A percentile compares a stretch with the other conserved stretches of the same genome.
phyloP scores from a whole-genome alignment of 2,797 vertebrate species.

The Hoplostethus mediterraneus region DNA sequence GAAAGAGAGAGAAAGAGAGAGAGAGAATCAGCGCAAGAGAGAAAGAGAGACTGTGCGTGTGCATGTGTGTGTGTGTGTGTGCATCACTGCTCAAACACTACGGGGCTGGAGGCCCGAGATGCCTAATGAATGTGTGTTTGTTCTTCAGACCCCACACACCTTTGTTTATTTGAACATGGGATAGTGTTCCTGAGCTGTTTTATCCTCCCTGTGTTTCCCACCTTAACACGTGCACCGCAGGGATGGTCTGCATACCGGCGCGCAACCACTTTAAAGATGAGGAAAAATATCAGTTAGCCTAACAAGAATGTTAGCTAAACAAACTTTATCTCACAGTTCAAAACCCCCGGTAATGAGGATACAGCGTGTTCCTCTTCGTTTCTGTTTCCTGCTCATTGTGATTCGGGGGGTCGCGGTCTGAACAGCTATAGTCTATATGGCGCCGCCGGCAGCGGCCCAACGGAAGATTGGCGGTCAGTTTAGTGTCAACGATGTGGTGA shows the following conservation, averaged over 20 bases:
- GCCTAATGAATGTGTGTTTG: slow-evolving; percentile 85
- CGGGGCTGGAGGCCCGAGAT: slow-evolving; percentile 66
- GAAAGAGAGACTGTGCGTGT: slow-evolving; percentile 33
- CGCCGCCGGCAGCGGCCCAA: slow-evolving; percentile 73
- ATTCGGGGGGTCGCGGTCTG: slow-evolving; percentile 68
- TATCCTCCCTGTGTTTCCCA: slow-evolving; percentile 78
- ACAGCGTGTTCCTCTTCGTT: slow-evolving; percentile 65
- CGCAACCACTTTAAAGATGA: slow-evolving; percentile 17
- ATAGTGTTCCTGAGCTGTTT: slow-evolving; percentile 85
- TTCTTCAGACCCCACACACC: slow-evolving; percentile 82
- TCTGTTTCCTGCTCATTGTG: slow-evolving; percentile 68
- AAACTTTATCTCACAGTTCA: slow-evolving; percentile 70
- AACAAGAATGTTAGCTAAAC: slow-evolving; percentile 72
- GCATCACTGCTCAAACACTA: slow-evolving; percentile 68
- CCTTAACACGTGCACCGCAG: slow-evolving; percentile 77
- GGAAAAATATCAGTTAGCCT: slow-evolving; percentile 52
- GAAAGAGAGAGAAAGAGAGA: slow-evolving; percentile 32
- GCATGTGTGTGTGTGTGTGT: slow-evolving; percentile 30
- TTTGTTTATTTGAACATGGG: slow-evolving; percentile 87
- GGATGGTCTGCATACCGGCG: slow-evolving; percentile 37
- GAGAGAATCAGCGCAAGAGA: too few relatives aligned
- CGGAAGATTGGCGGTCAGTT: slow-evolving; percentile 80
- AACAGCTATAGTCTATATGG: slow-evolving; percentile 56
- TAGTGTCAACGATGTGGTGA: slow-evolving; percentile 82
- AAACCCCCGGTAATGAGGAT: slow-evolving; percentile 57